Percentiles rank a stretch among this genome's conserved stretches.
phyloP scores from a whole-genome alignment of 2,888 invertebrate species.

The Xanthorhoe spadicearia region DNA sequence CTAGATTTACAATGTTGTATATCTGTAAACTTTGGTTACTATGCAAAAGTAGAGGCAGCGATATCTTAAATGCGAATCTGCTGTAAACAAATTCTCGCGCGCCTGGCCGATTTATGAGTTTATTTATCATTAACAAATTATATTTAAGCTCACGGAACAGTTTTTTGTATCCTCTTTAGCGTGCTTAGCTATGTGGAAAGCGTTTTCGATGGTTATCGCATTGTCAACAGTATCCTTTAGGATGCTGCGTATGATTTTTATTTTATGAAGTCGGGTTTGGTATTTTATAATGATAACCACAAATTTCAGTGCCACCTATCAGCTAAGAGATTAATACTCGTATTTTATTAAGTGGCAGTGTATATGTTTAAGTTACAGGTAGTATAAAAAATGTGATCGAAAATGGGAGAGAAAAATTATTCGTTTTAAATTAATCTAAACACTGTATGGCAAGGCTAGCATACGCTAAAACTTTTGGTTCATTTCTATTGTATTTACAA shows the following conservation, averaged over 20 bases:
- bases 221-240: slow-evolving; percentile 42
- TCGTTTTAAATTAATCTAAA: too few relatives aligned
- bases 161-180: slow-evolving; percentile 72
- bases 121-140: slow-evolving; percentile 86
- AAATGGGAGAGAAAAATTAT: too few relatives aligned
- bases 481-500: too few relatives aligned
- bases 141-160: slow-evolving; percentile 77
- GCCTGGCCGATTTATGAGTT: slow-evolving; percentile 81
- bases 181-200: slow-evolving; percentile 60
- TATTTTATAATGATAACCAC: not conserved
- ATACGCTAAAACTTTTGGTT: too few relatives aligned
- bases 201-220: slow-evolving; percentile 71
- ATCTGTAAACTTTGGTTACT: slow-evolving; percentile 19
- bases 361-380: too few relatives aligned
- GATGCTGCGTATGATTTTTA: slow-evolving; percentile 12
- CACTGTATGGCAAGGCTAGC: too few relatives aligned
- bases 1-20: not conserved
- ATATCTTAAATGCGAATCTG: slow-evolving; percentile 85
- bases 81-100: slow-evolving; percentile 83
- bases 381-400: too few relatives aligned
- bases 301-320: too few relatives aligned
- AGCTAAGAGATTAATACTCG: too few relatives aligned
- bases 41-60: slow-evolving; percentile 46
- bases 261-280: not conserved
- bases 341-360: too few relatives aligned